phyloP scores from a whole-genome alignment of 2,888 invertebrate genomes.

The Hofmannophila pseudospretella region DNA sequence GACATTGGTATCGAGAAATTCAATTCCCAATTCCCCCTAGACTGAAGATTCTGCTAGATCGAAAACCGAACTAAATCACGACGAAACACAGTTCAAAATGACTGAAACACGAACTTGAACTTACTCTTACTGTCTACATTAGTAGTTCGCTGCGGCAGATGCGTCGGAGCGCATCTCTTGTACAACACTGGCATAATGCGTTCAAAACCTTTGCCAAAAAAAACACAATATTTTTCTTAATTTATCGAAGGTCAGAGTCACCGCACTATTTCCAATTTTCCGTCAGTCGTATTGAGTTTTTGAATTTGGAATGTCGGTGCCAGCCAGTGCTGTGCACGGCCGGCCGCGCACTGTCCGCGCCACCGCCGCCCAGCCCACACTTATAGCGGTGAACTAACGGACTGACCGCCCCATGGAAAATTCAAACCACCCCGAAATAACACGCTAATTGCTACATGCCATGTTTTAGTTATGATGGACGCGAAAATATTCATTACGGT shows the following conservation, averaged over 20 bases:
- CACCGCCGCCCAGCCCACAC: constrained; percentile 49
- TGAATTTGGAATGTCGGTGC: constrained; percentile 44
- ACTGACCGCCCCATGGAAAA: constrained; percentile 56
- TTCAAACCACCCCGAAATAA: constrained; percentile 58
- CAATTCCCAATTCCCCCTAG: constrained; percentile 24
- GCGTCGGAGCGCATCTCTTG: constrained; percentile 54
- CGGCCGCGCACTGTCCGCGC: constrained; percentile 68
- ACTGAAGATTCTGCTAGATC: constrained; percentile 18
- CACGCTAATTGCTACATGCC: constrained; percentile 34
- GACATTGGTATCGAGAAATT: constrained; percentile 29
- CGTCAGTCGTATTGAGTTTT: constrained; percentile 34
- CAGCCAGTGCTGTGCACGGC: constrained; percentile 65
- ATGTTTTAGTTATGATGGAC: constrained; percentile 45
- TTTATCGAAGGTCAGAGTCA: constrained; percentile 42
- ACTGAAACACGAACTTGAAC: too few species aligned
- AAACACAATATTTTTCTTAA: constrained; percentile 19
- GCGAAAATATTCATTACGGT: constrained; percentile 7
- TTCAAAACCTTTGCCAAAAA: constrained; percentile 9
- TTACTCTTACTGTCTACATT: constrained; percentile 59
- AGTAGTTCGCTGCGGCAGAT: constrained; percentile 48
- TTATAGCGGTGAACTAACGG: constrained; percentile 57
- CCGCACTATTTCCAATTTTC: constrained; percentile 58
- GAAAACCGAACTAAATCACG: constrained; percentile 23
- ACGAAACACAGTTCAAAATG: constrained; percentile 30
- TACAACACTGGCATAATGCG: constrained; percentile 57